These are phyloP conservation scores for Plebejus argus DNA, from an alignment of 2,888 invertebrate genomes.

Conservation along the genomic window DNA sequence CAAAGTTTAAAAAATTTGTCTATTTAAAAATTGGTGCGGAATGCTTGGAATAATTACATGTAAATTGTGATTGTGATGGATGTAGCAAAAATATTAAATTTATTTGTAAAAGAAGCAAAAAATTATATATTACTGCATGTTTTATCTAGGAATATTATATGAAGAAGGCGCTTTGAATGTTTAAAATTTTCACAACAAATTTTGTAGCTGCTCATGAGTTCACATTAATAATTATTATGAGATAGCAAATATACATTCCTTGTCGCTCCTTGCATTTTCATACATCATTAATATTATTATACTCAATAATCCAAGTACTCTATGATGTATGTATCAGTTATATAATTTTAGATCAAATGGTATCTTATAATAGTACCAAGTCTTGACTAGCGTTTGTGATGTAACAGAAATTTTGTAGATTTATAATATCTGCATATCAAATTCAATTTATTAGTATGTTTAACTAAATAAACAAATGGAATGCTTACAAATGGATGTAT, in stretches of 20 bases:
- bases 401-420: conserved; percentile 8
- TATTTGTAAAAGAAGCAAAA: background rate
- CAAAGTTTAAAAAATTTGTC: background rate
- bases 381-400: background rate
- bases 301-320: background rate
- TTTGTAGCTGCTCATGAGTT: background rate
- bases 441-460: conserved; percentile 1
- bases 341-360: conserved; percentile 5
- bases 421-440: conserved; percentile 16
- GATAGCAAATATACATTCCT: conserved; percentile 14
- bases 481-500: conserved; percentile 19
- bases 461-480: background rate
- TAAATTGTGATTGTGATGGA: background rate
- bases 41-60: background rate
- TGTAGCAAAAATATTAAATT: background rate
- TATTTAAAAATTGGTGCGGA: background rate
- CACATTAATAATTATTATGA: background rate
- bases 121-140: background rate
- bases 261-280: background rate
- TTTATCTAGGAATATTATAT: background rate
- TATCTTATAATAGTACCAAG: conserved; percentile 12
- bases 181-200: background rate
- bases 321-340: conserved; percentile 2
- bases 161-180: background rate
- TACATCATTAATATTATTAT: background rate